A percentile compares a stretch with the other conserved stretches of the same genome.
Conservation (phyloP, 2,888 invertebrate genomes). For the Agrotis puta region DNA sequence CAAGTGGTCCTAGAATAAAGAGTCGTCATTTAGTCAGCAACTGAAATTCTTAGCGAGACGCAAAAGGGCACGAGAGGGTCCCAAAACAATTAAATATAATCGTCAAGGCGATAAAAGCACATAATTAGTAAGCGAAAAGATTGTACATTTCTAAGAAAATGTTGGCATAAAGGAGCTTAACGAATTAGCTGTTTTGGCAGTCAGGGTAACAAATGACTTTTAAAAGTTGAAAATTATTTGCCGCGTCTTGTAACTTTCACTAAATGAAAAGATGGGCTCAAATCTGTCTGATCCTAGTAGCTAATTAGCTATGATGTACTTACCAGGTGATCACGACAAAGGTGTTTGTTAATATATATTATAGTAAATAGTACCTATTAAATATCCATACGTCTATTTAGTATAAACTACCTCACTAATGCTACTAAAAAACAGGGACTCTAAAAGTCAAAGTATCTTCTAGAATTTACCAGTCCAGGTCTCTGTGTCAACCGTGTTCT, state of each 20-base stretch:
- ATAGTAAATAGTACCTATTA: too few species aligned
- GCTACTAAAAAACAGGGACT: too few species aligned
- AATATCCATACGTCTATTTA: too few species aligned
- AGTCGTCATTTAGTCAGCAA: slow-evolving; percentile 20
- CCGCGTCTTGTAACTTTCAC: background rate
- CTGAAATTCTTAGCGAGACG: slow-evolving; percentile 42
- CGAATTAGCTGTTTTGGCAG: slow-evolving; percentile 30
- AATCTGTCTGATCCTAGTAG: too few species aligned
- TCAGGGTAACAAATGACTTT: slow-evolving; percentile 11
- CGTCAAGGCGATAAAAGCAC: slow-evolving; percentile 43
- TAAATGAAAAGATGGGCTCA: background rate
- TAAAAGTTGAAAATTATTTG: background rate
- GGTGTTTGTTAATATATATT: too few species aligned
- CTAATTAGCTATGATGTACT: too few species aligned
- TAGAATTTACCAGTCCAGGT: too few species aligned
- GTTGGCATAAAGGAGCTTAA: slow-evolving; percentile 24
- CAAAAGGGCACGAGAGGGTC: slow-evolving; percentile 15
- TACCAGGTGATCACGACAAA: too few species aligned
- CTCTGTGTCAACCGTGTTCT: too few species aligned
- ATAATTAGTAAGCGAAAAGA: slow-evolving; percentile 51
- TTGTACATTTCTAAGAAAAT: slow-evolving; percentile 50
- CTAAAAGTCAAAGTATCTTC: too few species aligned
- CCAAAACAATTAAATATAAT: slow-evolving; percentile 59
- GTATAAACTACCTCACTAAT: too few species aligned
- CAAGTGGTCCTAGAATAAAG: slow-evolving; percentile 2